Evolutionary conservation across 2,113 vertebrate genomes (phyloP), one percentile per base, ranked within the genome.

Genomic region (Chionomys nivalis): DNA sequence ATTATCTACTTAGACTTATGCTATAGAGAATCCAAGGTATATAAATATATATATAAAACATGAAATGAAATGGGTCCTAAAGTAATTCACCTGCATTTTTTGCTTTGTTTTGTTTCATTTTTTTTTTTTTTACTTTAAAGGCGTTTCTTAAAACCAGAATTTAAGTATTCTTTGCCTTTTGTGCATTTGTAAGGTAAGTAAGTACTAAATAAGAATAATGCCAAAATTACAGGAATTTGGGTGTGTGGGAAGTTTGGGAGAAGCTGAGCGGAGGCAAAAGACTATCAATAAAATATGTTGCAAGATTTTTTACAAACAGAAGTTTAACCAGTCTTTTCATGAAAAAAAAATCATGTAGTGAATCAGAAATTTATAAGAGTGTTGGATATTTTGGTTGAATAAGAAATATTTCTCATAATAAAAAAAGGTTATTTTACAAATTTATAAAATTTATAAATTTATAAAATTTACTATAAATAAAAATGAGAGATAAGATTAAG

Each of bases 21-120:
- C 7, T 77, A 36, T 47, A 75, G 1, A 61, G 4, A 79, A 81
- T 68, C 2, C 24, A 89, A 79, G 16, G 44, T 6, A 21, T 68
- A 5, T 16, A 70, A 77, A 2, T 81, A 82, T 36, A 81, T 36
- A 75, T 76, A 72, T 47, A 78, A 73, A 14, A 85, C 4, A 86
- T 42, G 17, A 79, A 79, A 52, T 93, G 91, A 94, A 91, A 87
- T 77, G 36, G 7, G 16, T 61, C 42, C 26, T 89, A 44, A 63
- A 66, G 4, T 87, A 49, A 87, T 42, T 55, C 2, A n/a, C 36
- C 49, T 19, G 16, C 31, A 5, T 11, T 73, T 72, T 58, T 7
- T 58, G 19, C 58, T 58, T 73, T 73, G 36, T 75, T 75, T 75
- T 75, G 33, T 39, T 42, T 72, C 24, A 9, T 21, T 72, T 42